A percentile compares a stretch with the other conserved stretches of the same genome.
Conservation (phyloP, 64 coral and sea anemone genomes). For the Montipora capricornis region DNA sequence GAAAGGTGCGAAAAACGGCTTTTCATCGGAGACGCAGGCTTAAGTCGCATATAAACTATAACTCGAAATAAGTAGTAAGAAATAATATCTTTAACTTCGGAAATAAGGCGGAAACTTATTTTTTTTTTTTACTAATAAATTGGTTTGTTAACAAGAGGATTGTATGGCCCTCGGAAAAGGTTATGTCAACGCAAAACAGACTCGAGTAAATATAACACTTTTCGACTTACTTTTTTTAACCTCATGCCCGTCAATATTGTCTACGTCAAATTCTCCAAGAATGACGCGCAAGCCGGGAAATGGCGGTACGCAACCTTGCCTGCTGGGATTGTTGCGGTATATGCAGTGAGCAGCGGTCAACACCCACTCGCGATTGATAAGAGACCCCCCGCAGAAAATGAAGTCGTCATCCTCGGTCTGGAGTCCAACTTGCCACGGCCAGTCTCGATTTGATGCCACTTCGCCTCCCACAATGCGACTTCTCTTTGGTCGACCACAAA, state of each 20-base stretch:
- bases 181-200: no score
- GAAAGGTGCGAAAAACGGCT: no score
- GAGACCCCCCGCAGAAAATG: conserved; percentile 86
- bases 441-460: conserved; percentile 72
- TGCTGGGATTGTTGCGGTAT: conserved; percentile 69
- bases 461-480: conserved; percentile 86
- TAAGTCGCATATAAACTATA: no score
- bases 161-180: no score
- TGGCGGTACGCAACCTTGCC: conserved; percentile 73
- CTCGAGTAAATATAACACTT: no score
- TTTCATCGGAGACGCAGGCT: no score
- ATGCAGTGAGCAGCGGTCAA: conserved; percentile 92
- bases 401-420: conserved; percentile 30
- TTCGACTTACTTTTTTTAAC: conserved; percentile 73
- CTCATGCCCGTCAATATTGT: conserved; percentile 87
- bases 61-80: no score
- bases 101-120: no score
- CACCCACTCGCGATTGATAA: conserved; percentile 86
- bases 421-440: conserved; percentile 94
- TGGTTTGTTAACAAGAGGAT: no score
- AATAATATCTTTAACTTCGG: no score
- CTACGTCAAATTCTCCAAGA: conserved; percentile 88
- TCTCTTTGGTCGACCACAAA: conserved; percentile 51
- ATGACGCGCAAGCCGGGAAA: conserved; percentile 62
- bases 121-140: no score